Percentiles rank a stretch among this genome's conserved stretches.
Conservation (phyloP, 2,888 invertebrate species). For the Idaea aversata region DNA sequence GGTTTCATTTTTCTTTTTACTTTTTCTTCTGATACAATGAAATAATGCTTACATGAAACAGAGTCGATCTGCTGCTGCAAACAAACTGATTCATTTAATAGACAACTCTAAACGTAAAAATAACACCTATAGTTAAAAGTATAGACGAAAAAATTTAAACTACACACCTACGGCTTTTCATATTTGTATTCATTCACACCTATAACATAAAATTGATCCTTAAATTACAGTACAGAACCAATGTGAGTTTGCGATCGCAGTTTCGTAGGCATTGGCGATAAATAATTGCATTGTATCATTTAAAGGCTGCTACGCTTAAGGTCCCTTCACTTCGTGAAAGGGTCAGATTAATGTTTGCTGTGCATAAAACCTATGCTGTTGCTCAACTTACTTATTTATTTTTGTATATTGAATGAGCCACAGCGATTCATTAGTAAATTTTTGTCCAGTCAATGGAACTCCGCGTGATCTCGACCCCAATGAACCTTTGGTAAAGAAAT, state of each 20-base stretch:
- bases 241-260: not conserved
- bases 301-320: not conserved
- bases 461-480: slow-evolving; percentile 10
- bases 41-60: too few species aligned
- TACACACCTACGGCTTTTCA: too few species aligned
- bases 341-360: not conserved
- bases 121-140: too few species aligned
- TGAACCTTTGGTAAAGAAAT: slow-evolving; percentile 39
- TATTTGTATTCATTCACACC: too few species aligned
- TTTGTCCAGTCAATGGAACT: not conserved
- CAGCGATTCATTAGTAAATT: not conserved
- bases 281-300: not conserved
- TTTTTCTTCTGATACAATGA: too few species aligned
- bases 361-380: not conserved
- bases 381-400: too few species aligned
- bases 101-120: too few species aligned
- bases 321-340: not conserved
- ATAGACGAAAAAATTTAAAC: too few species aligned
- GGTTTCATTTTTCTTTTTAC: too few species aligned
- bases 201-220: too few species aligned
- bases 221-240: not conserved
- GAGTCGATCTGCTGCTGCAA: too few species aligned
- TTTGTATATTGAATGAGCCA: not conserved
- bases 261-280: not conserved
- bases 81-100: too few species aligned